Evolutionary conservation across 2,888 invertebrate species (phyloP).

Genomic region (Patella caerulea): DNA sequence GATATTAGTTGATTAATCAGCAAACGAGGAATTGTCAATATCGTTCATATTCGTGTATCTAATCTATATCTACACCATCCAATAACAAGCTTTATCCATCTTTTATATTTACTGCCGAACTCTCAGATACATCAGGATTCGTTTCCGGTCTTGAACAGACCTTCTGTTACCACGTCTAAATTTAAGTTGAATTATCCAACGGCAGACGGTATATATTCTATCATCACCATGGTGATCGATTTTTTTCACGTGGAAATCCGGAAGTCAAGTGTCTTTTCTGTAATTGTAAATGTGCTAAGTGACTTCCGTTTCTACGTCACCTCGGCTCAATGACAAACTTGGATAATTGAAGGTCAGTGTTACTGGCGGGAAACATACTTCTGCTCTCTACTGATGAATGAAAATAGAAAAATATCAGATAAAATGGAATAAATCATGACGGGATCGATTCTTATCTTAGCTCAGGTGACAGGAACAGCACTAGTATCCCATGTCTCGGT

Average conservation of each 20-base stretch:
- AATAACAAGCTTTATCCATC: neutral
- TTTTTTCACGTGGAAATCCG: neutral
- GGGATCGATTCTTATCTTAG: too few relatives aligned
- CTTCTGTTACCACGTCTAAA: neutral
- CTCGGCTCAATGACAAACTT: neutral
- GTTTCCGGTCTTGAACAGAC: neutral
- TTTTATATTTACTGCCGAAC: conserved; percentile 2
- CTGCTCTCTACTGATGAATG: neutral
- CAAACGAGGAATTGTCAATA: too few relatives aligned
- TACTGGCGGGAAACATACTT: neutral
- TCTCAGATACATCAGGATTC: neutral
- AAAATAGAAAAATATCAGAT: too few relatives aligned
- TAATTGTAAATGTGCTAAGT: conserved; percentile 1
- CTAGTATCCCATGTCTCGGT: too few relatives aligned
- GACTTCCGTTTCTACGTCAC: conserved; percentile 7
- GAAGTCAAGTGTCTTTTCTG: neutral
- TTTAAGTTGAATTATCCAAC: neutral
- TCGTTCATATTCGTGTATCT: too few relatives aligned
- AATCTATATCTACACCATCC: too few relatives aligned
- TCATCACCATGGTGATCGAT: conserved; percentile 9
- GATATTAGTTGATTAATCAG: too few relatives aligned
- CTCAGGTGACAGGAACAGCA: too few relatives aligned
- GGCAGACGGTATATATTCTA: neutral
- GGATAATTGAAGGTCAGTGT: neutral
- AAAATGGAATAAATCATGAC: too few relatives aligned